These are phyloP conservation scores for Premnoplex brunnescens DNA, from an alignment of 2,797 vertebrate species.

Conservation along the genomic window DNA sequence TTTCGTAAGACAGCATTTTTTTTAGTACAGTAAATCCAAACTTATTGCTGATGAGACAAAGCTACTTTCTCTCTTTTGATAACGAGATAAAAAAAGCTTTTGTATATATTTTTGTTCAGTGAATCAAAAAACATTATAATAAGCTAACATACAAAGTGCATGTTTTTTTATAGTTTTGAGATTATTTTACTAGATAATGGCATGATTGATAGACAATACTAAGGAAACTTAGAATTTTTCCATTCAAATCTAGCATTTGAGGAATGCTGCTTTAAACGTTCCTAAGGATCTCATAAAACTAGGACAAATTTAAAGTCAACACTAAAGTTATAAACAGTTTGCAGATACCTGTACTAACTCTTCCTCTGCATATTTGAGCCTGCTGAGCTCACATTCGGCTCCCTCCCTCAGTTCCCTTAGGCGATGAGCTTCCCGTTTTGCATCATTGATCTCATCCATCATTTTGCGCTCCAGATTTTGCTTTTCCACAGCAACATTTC, in stretches of 20 bases:
- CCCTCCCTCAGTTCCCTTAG: constrained; percentile 90
- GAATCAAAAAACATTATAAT: background rate
- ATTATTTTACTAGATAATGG: background rate
- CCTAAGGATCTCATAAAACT: background rate
- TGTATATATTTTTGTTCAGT: background rate
- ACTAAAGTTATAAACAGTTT: background rate
- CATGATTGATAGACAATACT: background rate
- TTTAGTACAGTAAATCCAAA: background rate
- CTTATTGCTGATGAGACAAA: background rate
- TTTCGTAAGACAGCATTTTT: background rate
- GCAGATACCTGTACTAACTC: constrained; percentile 91
- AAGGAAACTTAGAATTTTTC: background rate
- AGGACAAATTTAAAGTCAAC: background rate
- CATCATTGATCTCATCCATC: constrained; percentile 94
- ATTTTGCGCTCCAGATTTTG: constrained; percentile 97
- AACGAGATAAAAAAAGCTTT: background rate
- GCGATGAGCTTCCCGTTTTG: constrained; percentile 93
- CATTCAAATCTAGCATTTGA: background rate
- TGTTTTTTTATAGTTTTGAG: background rate
- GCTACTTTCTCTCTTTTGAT: background rate
- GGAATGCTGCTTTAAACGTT: background rate
- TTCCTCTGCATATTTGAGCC: constrained; percentile 96
- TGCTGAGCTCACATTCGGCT: constrained; percentile 92
- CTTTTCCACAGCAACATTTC: constrained; percentile 96
- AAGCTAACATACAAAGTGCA: background rate